Evolutionary conservation across 2,888 invertebrate genomes (phyloP).

Genomic region (Reticulitermes lucifugus): DNA sequence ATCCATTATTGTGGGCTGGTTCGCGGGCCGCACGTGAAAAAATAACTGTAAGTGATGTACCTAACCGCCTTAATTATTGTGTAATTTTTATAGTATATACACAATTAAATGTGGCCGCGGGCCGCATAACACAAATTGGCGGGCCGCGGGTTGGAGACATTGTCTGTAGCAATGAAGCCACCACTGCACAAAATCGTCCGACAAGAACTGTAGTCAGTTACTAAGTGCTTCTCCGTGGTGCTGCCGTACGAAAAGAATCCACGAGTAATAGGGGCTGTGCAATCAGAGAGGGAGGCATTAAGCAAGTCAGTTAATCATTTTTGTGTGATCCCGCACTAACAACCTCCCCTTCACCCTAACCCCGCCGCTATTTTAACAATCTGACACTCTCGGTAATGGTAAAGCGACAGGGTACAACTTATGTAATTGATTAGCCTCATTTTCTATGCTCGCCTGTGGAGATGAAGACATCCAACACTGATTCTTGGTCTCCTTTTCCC

Average conservation of each 20-base stretch:
- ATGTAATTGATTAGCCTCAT: slow-evolving; percentile 29
- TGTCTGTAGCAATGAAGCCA: background rate
- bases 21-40: too few species aligned
- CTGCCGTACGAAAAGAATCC: slow-evolving; percentile 13
- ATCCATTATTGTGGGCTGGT: too few species aligned
- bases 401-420: slow-evolving; percentile 7
- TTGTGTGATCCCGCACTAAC: slow-evolving; percentile 42
- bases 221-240: slow-evolving; percentile 14
- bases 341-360: background rate
- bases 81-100: too few species aligned
- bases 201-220: background rate
- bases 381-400: slow-evolving; percentile 6
- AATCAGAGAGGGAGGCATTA: slow-evolving; percentile 31
- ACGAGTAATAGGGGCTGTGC: slow-evolving; percentile 18
- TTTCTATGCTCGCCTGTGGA: slow-evolving; percentile 12
- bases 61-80: too few species aligned
- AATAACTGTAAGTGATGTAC: too few species aligned
- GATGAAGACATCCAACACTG: slow-evolving; percentile 14
- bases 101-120: too few species aligned
- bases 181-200: slow-evolving; percentile 12
- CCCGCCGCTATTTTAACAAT: background rate
- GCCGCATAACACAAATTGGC: too few species aligned
- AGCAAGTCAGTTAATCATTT: slow-evolving; percentile 48
- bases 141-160: too few species aligned
- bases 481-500: background rate